phyloP scores from a whole-genome alignment of 2,888 invertebrate genomes.

The Nysson spinosus region DNA sequence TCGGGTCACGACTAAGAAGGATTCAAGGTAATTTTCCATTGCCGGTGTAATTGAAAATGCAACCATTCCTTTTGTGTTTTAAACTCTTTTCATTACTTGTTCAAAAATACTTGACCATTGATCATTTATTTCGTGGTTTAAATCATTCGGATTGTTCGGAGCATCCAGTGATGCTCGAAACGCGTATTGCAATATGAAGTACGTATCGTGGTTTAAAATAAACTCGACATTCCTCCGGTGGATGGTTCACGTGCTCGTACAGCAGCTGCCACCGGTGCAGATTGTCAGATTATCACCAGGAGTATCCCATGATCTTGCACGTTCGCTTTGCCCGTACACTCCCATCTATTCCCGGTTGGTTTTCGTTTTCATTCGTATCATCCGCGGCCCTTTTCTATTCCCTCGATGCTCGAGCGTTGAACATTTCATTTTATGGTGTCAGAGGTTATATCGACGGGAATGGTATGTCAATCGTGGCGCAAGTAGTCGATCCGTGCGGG shows the following conservation, averaged over 20 bases:
- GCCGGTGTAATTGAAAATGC: constrained; percentile 33
- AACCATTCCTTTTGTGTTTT: too few species aligned
- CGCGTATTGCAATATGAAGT: background rate
- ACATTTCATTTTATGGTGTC: too few species aligned
- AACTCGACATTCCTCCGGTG: constrained; percentile 4
- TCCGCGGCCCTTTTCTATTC: too few species aligned
- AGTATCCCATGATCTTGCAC: constrained; percentile 16
- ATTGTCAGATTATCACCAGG: constrained; percentile 39
- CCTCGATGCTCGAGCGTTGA: too few species aligned
- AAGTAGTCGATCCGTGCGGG: too few species aligned
- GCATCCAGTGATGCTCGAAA: constrained; percentile 38
- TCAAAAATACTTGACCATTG: too few species aligned
- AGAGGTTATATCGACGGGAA: too few species aligned
- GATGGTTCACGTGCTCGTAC: constrained; percentile 21
- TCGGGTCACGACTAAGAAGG: constrained; percentile 4
- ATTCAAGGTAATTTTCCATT: background rate
- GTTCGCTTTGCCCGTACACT: too few species aligned
- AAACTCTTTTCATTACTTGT: too few species aligned
- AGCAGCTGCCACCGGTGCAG: constrained; percentile 32
- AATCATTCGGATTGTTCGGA: too few species aligned
- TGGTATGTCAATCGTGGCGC: too few species aligned
- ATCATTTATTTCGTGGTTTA: constrained; percentile 33
- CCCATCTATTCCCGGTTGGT: background rate
- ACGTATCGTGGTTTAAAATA: constrained; percentile 7
- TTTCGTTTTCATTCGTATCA: background rate